phyloP scores from a whole-genome alignment of 2,797 vertebrate genomes.

The Simalia tracyae region DNA sequence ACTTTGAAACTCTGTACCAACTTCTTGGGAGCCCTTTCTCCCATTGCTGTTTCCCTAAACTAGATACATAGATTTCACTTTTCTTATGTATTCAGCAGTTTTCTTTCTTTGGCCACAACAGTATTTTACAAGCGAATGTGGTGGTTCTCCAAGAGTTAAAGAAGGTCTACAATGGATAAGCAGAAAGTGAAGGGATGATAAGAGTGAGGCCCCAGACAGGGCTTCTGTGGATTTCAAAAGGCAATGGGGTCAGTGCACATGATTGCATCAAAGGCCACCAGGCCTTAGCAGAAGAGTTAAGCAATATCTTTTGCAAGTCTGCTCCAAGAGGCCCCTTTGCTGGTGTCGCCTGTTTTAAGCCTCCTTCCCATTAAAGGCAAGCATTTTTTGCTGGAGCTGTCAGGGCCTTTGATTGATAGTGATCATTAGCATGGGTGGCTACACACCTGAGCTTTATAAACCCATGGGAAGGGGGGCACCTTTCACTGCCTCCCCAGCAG shows the following conservation, averaged over 20 bases:
- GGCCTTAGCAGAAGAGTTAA: constrained; percentile 42
- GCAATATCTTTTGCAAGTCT: constrained; percentile 25
- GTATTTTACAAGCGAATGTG: not conserved
- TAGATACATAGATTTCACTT: not conserved
- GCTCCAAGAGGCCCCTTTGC: constrained; percentile 50
- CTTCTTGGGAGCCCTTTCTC: not conserved
- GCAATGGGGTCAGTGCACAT: constrained; percentile 51
- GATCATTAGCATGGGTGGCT: constrained; percentile 60
- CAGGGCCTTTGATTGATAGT: constrained; percentile 61
- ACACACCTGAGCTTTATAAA: constrained; percentile 62
- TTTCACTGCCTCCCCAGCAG: constrained; percentile 47
- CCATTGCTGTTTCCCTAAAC: not conserved
- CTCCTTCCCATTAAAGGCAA: constrained; percentile 53
- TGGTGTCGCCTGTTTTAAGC: constrained; percentile 40
- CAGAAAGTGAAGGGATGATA: constrained; percentile 42
- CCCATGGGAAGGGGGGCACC: constrained; percentile 21
- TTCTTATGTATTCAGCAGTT: not conserved
- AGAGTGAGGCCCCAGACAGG: constrained; percentile 44
- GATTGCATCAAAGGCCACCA: constrained; percentile 60
- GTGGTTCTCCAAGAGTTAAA: constrained; percentile 42
- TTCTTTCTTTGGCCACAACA: not conserved
- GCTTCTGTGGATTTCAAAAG: constrained; percentile 61
- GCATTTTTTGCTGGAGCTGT: constrained; percentile 53
- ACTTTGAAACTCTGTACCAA: not conserved
- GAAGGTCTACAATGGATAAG: constrained; percentile 10